Evolutionary conservation across 2,797 vertebrate genomes (phyloP), one percentile per base, ranked within the genome.

Genomic region (Eulemur rubriventer): DNA sequence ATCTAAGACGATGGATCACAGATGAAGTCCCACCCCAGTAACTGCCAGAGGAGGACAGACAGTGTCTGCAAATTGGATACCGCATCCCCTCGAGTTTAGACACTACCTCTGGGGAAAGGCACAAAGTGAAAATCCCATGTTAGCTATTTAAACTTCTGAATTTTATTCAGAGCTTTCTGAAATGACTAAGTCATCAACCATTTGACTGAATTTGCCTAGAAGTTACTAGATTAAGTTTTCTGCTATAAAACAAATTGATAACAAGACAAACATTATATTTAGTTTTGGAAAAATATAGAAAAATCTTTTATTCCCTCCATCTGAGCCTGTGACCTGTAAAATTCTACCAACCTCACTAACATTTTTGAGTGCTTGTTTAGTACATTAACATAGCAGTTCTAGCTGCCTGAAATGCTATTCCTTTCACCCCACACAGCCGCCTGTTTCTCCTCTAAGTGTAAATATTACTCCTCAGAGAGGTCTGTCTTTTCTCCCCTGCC

Each of bases 131-230:
- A 83, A 50, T 87, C 88, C 46, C 59, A 4, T 41, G 35, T 83
- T 67, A 73, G 18, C 26, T 61, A 43, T 43, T 63, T 69, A 63
- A 88, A 83, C 59, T 59, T 26, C 69, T 88, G 22, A 89, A 69
- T 24, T 82, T 69, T 89, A 85, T 50, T 78, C 35, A 81, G 6
- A 92, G n/a, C 6, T 72, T 87, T 89, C 76, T 46, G n/a, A 92
- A 95, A 70, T 89, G n/a, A 95, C 52, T 63, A 48, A 89, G 33
- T 46, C 52, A 81, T 84, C 89, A 43, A n/a, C 20, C 12, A 81
- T 65, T 75, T 81, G 59, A 93, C 4, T 24, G 24, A 72, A 7
- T 72, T 61, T 87, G 59, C 20, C 63, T 78, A 61, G 20, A 89
- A 80, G 38, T 41, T 75, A 52, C 80, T 57, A 48, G 26, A 72